Base-by-base conservation (phyloP, 2,113 vertebrate species). In the Ramphastos sulfuratus region DNA sequence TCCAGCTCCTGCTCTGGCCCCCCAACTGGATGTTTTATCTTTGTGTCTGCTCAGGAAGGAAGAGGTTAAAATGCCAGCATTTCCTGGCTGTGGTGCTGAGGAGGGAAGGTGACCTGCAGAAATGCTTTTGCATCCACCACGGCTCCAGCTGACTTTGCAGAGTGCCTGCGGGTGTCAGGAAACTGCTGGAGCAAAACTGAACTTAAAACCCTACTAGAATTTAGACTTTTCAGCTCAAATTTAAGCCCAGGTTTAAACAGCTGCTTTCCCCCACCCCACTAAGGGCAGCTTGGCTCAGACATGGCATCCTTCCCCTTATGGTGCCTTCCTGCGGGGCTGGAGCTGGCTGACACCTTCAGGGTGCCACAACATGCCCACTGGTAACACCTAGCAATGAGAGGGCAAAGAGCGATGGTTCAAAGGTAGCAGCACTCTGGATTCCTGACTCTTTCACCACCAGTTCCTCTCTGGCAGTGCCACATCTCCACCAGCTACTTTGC, bases 381-480 rank as follows among this genome's bases (percentile, higher is more conserved):
- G 6, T 48, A 67, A 23, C 6, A 1, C 54, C 7, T 8, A 1
- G 74, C 14, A 0, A 12, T 2, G 3, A 18, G 77, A 87, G 89
- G 89, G 84, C 95, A 91, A 92, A 93, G 89, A 75, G 77, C 48
- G 0, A 52, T 1, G 42, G 89, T 58, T 76, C 93, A 89, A 95
- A 94, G 93, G 93, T 92, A 10, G 46, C 12, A 84, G 52, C 6
- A 4, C 37, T 64, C 55, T 0, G 1, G 28, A 6, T 37, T 25
- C 15, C 50, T 2, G 5, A 90, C 85, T 10, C 9, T 46, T 59
- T 46, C 55, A 8, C 52, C 82, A 5, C 27, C 6, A 0, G 50
- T 17, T 92, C 73, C 81, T 92, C 58, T 87, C 63, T 12, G 56
- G 65, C 66, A 75, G 56, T 1, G 0, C 70, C 5, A 0, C 1